Evolutionary conservation across 1,140 invertebrate species (phyloP).

Genomic region (Drosophila lacteicornis): DNA sequence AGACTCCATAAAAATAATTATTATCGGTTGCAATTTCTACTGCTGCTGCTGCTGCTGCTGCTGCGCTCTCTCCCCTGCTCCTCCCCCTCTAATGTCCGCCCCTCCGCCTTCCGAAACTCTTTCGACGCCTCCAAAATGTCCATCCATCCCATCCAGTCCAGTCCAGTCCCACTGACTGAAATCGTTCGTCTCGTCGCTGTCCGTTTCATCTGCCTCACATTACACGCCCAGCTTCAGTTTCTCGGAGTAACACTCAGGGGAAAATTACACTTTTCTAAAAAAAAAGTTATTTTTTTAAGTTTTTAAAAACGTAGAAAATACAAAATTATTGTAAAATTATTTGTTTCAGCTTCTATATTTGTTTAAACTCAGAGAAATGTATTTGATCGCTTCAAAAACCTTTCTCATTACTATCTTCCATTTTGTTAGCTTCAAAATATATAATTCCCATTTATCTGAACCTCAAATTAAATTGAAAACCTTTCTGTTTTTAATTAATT

Average conservation of each 20-base stretch:
- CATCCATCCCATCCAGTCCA: constrained; percentile 23
- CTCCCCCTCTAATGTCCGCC: background rate
- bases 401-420: background rate
- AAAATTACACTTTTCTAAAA: background rate
- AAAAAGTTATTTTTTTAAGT: background rate
- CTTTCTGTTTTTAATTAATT: background rate
- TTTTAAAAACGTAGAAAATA: background rate
- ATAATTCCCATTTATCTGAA: background rate
- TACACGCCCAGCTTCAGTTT: constrained; percentile 62
- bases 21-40: constrained; percentile 85
- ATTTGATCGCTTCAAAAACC: background rate
- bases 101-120: constrained; percentile 32
- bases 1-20: constrained; percentile 85
- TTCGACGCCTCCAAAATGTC: constrained; percentile 50
- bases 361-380: background rate
- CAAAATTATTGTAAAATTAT: background rate
- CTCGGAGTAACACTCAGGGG: constrained; percentile 6
- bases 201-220: constrained; percentile 76
- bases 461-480: background rate
- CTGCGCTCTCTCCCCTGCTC: constrained; percentile 13
- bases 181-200: constrained; percentile 55
- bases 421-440: background rate
- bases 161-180: constrained; percentile 37
- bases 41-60: constrained; percentile 52
- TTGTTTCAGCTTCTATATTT: background rate